A percentile compares a stretch with the other conserved stretches of the same genome.
Evolutionary conservation across 2,113 vertebrate genomes (phyloP).

Genomic region (Camelus dromedarius): DNA sequence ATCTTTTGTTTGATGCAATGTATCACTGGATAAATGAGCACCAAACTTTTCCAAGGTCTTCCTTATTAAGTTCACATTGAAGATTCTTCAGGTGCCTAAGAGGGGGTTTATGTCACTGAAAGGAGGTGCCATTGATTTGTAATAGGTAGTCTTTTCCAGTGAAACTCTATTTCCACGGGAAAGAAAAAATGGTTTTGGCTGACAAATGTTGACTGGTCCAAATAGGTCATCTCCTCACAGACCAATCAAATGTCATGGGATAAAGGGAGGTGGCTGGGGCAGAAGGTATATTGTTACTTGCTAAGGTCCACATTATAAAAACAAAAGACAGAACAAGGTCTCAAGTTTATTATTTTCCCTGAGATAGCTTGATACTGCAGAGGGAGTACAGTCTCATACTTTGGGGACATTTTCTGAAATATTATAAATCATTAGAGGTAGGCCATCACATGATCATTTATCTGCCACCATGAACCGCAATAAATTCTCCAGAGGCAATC

Average conservation of each 20-base stretch:
- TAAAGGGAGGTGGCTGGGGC: too few species aligned
- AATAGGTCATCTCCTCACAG: neutral
- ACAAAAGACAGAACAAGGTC: neutral
- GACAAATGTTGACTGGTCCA: neutral
- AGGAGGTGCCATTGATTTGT: fast-evolving
- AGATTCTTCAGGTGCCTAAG: neutral
- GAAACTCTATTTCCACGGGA: neutral
- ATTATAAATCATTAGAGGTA: neutral
- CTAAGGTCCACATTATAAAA: neutral
- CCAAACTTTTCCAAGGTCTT: neutral
- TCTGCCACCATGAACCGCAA: fast-evolving
- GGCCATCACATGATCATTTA: neutral
- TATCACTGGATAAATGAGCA: neutral
- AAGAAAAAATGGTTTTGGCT: neutral
- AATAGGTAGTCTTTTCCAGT: neutral
- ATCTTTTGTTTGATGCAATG: neutral
- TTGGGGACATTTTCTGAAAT: neutral
- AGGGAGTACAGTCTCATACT: neutral
- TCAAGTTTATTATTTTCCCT: neutral
- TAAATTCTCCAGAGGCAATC: neutral
- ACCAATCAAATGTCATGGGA: neutral
- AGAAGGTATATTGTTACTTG: neutral
- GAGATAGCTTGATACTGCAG: neutral
- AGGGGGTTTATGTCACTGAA: neutral
- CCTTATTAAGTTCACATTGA: neutral